These are phyloP conservation scores for Ariolimax columbianus DNA, from an alignment of 2,888 invertebrate species.

Conservation along the genomic window DNA sequence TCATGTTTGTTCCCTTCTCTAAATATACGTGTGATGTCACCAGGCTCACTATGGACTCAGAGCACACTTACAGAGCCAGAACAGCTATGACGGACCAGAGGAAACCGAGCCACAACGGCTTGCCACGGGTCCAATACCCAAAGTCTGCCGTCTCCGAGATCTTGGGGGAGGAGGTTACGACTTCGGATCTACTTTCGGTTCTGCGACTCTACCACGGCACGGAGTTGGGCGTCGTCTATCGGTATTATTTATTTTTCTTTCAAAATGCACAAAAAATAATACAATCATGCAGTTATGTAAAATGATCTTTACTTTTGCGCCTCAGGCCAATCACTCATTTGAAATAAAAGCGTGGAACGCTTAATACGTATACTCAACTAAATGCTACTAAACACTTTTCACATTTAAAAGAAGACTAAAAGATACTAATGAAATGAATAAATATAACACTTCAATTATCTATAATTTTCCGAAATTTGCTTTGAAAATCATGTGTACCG, in stretches of 20 bases:
- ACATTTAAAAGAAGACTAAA: too few species aligned
- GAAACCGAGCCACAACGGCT: constrained; percentile 40
- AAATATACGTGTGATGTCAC: background rate
- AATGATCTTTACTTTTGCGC: too few species aligned
- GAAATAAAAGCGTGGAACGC: too few species aligned
- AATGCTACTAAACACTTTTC: too few species aligned
- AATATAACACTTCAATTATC: too few species aligned
- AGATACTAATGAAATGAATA: too few species aligned
- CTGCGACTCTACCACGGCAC: constrained; percentile 41
- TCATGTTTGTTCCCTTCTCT: background rate
- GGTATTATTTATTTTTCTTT: constrained; percentile 5
- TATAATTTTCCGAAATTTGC: too few species aligned
- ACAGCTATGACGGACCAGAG: constrained; percentile 22
- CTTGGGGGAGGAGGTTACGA: constrained; percentile 67
- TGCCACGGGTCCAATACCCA: constrained; percentile 63
- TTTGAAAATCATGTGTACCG: too few species aligned
- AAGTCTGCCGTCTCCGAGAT: constrained; percentile 64
- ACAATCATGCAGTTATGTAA: too few species aligned
- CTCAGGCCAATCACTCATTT: too few species aligned
- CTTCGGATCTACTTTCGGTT: constrained; percentile 61
- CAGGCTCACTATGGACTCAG: constrained; percentile 39
- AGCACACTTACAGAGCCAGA: constrained; percentile 5
- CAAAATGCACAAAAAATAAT: background rate
- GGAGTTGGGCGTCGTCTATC: constrained; percentile 39
- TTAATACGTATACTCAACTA: too few species aligned